These are phyloP conservation scores for Liodrosophila aerea DNA, from an alignment of 2,888 invertebrate genomes.

Conservation along the genomic window DNA sequence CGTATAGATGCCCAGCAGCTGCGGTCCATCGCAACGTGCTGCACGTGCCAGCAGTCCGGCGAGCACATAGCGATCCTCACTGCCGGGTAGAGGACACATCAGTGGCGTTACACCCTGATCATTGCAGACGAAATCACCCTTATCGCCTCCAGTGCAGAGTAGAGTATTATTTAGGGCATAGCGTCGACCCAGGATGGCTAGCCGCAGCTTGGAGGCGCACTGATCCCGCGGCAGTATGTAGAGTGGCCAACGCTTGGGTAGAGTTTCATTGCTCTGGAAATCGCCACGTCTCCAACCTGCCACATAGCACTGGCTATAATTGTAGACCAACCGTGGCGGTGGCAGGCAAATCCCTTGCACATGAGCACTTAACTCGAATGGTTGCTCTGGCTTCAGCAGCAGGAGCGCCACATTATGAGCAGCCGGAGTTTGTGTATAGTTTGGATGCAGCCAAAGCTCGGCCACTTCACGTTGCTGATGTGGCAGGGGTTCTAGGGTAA, in stretches of 20 bases:
- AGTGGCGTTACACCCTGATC: conserved; percentile 48
- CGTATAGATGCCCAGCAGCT: conserved; percentile 56
- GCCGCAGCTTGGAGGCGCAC: conserved; percentile 48
- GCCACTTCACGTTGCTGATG: conserved; percentile 42
- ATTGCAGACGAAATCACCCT: conserved; percentile 49
- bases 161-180: conserved; percentile 48
- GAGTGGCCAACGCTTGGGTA: conserved; percentile 52
- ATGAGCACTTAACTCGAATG: conserved; percentile 42
- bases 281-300: conserved; percentile 49
- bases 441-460: conserved; percentile 51
- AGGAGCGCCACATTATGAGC: conserved; percentile 52
- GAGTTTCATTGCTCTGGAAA: conserved; percentile 24
- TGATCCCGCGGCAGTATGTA: conserved; percentile 56
- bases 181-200: conserved; percentile 50
- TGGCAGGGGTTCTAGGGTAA: conserved; percentile 45
- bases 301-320: conserved; percentile 59
- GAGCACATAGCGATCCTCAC: conserved; percentile 43
- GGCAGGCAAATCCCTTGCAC: conserved; percentile 56
- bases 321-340: conserved; percentile 42
- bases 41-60: conserved; percentile 56
- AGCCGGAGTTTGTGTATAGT: conserved; percentile 46
- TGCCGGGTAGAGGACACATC: conserved; percentile 52
- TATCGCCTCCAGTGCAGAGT: conserved; percentile 59
- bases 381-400: conserved; percentile 20
- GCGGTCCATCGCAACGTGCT: conserved; percentile 49